A percentile compares a stretch with the other conserved stretches of the same genome.
These are phyloP conservation scores for human (Homo sapiens) DNA, from an alignment of 2,113 vertebrate species.

Conservation along the genomic window GRCh38 chr2:13692501-13693000, in stretches of 20 bases:
- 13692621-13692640: not conserved
- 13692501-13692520: too few species aligned
- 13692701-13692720: not conserved
- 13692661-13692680: not conserved
- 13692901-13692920: not conserved
- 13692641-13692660: not conserved
- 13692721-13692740: not conserved
- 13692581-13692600: not conserved
- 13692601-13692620: not conserved
- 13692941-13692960: not conserved
- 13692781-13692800: not conserved
- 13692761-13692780: not conserved
- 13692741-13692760: not conserved
- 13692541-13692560: not conserved
- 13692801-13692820: not conserved
- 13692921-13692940: not conserved
- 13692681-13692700: not conserved
- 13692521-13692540: not conserved
- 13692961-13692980: not conserved
- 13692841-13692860: not conserved
- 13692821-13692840: fast-evolving
- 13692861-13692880: not conserved
- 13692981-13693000: not conserved
- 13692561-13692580: not conserved
- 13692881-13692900: not conserved